Evolutionary conservation across 2,888 invertebrate species (phyloP), one percentile per base, ranked within the genome.

Genomic region (Myathropa florea): DNA sequence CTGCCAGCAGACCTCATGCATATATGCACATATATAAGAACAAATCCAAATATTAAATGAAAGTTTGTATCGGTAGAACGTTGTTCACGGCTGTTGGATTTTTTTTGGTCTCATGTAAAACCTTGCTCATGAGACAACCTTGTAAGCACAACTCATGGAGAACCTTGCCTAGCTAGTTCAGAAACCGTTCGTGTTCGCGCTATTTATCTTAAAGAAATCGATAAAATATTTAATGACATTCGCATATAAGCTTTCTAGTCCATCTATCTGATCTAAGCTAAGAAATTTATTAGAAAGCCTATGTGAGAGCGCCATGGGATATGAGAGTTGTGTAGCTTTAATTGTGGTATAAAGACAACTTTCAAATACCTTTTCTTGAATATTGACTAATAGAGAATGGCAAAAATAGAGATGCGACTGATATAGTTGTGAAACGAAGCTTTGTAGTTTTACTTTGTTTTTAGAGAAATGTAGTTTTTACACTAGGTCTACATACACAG

Each of bases 401-500:
- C 14, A 18, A 39, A 39, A 39, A 14, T 14, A 2, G n/a, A 39
- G 4, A 39, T 7, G 6, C 46, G 46, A 46, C n/a, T 12, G 7
- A 57, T 23, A 24, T 72, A 60, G 18, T 59, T 72, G 33, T 63
- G 53, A 39, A 30, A 61, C 33, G 24, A 23, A 72, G 72, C 61
- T 59, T 72, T 18, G 67, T 73, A 77, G 77, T 83, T 75, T 39
- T 39, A 7, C 60, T 64, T 67, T 60, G 28, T 21, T 68, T 61
- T 57, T 33, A 60, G 14, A 67, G 36, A 72, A 63, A 30, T 61
- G 36, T 33, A 77, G 61, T 14, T 79, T 65, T 59, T 46, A 23
- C 24, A 70, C 18, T 39, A n/a, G 18, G 33, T 59, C 68, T 83
- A 78, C 68, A 60, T 70, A 80, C 73, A 73, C 67, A 84, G 79